These are phyloP conservation scores for Cephus rjabovi DNA, from an alignment of 2,888 invertebrate species.

Conservation along the genomic window DNA sequence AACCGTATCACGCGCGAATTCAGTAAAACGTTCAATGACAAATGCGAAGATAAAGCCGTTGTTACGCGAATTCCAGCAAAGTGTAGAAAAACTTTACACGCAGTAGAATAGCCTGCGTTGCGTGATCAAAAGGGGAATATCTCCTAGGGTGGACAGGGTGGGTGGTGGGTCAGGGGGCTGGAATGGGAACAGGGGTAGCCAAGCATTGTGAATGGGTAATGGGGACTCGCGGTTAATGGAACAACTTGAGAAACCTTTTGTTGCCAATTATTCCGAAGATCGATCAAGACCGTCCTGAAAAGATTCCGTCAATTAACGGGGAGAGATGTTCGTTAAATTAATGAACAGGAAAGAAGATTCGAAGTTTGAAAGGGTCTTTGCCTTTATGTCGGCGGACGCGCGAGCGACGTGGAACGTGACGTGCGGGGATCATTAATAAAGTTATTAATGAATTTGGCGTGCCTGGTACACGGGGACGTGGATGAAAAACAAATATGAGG, in stretches of 20 bases:
- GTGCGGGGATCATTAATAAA: conserved; percentile 10
- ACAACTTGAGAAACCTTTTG: conserved; percentile 8
- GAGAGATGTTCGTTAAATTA: conserved; percentile 25
- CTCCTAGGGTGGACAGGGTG: neutral
- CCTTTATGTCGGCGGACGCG: conserved; percentile 16
- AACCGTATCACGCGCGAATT: neutral
- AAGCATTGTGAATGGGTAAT: conserved; percentile 1
- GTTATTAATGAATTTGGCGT: conserved; percentile 16
- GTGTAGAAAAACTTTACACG: neutral
- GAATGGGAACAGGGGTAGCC: no score
- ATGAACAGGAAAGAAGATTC: conserved; percentile 31
- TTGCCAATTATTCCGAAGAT: conserved; percentile 8
- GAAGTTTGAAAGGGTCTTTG: conserved; percentile 35
- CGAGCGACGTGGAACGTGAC: conserved; percentile 4
- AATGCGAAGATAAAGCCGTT: neutral
- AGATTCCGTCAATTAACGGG: conserved; percentile 30
- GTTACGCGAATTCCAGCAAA: neutral
- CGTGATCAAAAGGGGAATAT: neutral
- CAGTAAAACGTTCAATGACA: neutral
- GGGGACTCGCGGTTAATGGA: conserved; percentile 5
- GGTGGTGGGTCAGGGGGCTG: neutral
- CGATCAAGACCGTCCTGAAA: conserved; percentile 16
- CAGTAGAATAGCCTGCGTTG: neutral
- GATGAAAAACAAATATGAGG: neutral
- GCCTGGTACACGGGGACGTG: neutral